Evolutionary conservation across 2,888 invertebrate genomes (phyloP).

Genomic region (Dysmachus trigonus): DNA sequence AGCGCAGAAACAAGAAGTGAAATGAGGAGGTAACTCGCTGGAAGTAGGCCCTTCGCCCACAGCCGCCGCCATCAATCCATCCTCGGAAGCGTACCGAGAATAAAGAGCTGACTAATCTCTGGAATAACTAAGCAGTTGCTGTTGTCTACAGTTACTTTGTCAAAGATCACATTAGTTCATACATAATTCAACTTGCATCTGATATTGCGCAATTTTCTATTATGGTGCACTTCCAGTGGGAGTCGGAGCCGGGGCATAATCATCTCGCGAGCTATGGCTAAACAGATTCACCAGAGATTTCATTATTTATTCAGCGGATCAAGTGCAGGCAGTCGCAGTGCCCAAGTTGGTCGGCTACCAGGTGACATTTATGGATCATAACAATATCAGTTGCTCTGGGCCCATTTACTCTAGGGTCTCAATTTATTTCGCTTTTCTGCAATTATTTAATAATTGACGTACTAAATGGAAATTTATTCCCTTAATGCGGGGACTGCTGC

Average conservation of each 20-base stretch:
- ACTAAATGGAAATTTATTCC: conserved; percentile 49
- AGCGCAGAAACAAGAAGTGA: not conserved
- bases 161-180: conserved; percentile 31
- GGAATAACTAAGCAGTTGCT: conserved; percentile 20
- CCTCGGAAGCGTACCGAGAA: not conserved
- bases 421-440: conserved; percentile 48
- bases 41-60: conserved; percentile 32
- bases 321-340: conserved; percentile 15
- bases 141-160: conserved; percentile 37
- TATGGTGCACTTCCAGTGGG: conserved; percentile 37
- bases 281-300: conserved; percentile 33
- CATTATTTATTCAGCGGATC: conserved; percentile 33
- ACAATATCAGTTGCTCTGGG: conserved; percentile 17
- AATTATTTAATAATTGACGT: conserved; percentile 49
- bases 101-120: conserved; percentile 15
- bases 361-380: conserved; percentile 44
- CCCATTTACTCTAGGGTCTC: conserved; percentile 47
- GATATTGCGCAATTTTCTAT: conserved; percentile 40
- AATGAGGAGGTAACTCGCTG: not conserved
- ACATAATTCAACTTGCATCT: conserved; percentile 39
- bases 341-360: conserved; percentile 25
- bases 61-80: not conserved
- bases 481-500: not conserved
- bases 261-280: conserved; percentile 5
- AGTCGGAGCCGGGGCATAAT: conserved; percentile 21